Evolutionary conservation across 2,888 invertebrate species (phyloP).

Genomic region (Uloborus plumipes): DNA sequence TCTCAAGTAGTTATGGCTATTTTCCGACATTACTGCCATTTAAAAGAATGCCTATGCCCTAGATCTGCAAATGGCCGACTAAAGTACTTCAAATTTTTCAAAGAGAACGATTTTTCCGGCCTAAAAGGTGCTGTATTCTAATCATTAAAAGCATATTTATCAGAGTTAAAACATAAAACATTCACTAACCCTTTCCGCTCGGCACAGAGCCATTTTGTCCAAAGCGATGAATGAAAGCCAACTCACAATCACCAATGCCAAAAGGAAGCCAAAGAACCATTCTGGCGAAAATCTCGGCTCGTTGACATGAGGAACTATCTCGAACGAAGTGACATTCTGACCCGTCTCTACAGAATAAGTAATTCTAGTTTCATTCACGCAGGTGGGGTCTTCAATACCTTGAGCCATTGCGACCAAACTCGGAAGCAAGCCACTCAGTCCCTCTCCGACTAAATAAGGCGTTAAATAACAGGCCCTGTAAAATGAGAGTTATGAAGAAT

Average conservation of each 20-base stretch:
- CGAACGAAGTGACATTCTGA: conserved; percentile 64
- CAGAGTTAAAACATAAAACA: no score
- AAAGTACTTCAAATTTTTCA: no score
- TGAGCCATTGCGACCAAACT: conserved; percentile 83
- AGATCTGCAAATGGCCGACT: no score
- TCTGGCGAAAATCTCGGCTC: conserved; percentile 78
- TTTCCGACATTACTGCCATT: no score
- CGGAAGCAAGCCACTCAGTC: conserved; percentile 84
- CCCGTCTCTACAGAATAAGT: conserved; percentile 2
- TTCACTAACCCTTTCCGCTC: conserved; percentile 65
- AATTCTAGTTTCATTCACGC: conserved; percentile 68
- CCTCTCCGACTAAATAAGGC: conserved; percentile 87
- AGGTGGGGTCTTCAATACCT: conserved; percentile 78
- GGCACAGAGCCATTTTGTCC: conserved; percentile 73
- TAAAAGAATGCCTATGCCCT: no score
- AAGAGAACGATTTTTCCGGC: no score
- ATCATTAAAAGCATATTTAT: no score
- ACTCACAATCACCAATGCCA: conserved; percentile 78
- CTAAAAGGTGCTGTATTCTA: no score
- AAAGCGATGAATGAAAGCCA: conserved; percentile 78
- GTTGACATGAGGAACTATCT: conserved; percentile 68
- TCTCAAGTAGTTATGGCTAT: no score
- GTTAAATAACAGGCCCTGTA: conserved; percentile 78
- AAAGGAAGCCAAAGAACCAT: conserved; percentile 79
- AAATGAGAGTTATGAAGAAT: neutral